A percentile compares a stretch with the other conserved stretches of the same genome.
These are phyloP conservation scores for Amyelois transitella DNA, from an alignment of 1,140 invertebrate genomes.

Conservation along the genomic window DNA sequence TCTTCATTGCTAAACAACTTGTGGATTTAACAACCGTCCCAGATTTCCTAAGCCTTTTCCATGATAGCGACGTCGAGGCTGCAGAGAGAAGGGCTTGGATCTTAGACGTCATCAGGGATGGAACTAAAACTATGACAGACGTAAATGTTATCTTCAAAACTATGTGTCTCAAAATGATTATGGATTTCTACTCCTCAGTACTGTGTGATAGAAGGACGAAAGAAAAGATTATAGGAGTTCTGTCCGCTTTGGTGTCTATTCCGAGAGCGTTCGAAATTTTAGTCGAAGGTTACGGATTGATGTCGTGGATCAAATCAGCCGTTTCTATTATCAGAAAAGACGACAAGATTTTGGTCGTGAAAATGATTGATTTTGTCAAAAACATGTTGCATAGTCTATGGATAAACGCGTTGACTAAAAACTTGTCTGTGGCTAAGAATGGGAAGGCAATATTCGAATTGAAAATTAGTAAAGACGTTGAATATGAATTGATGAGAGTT, in stretches of 20 bases:
- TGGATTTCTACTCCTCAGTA: constrained; percentile 71
- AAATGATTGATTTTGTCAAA: constrained; percentile 31
- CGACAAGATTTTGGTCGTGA: constrained; percentile 33
- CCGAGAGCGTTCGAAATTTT: constrained; percentile 77
- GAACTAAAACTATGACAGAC: constrained; percentile 73
- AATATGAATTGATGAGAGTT: constrained; percentile 46
- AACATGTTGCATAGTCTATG: constrained; percentile 45
- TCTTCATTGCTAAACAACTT: constrained; percentile 81
- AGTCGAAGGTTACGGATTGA: constrained; percentile 76
- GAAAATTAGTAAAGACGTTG: constrained; percentile 49
- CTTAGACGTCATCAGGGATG: constrained; percentile 79
- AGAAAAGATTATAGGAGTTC: constrained; percentile 77
- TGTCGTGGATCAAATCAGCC: constrained; percentile 76
- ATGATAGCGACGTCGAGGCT: constrained; percentile 79
- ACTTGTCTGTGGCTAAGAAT: constrained; percentile 22
- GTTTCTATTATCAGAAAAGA: constrained; percentile 38
- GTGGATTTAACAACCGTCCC: constrained; percentile 83
- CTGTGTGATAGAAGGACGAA: constrained; percentile 72
- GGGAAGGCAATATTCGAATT: constrained; percentile 32
- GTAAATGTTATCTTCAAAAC: constrained; percentile 69
- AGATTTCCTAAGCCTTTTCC: constrained; percentile 83
- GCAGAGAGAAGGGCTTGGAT: constrained; percentile 80
- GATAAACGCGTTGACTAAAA: constrained; percentile 33
- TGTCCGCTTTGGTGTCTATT: constrained; percentile 76
- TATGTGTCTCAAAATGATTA: constrained; percentile 75